A percentile compares a stretch with the other conserved stretches of the same genome.
These are phyloP conservation scores for Balaeniceps rex DNA, from an alignment of 2,113 vertebrate species.

Conservation along the genomic window DNA sequence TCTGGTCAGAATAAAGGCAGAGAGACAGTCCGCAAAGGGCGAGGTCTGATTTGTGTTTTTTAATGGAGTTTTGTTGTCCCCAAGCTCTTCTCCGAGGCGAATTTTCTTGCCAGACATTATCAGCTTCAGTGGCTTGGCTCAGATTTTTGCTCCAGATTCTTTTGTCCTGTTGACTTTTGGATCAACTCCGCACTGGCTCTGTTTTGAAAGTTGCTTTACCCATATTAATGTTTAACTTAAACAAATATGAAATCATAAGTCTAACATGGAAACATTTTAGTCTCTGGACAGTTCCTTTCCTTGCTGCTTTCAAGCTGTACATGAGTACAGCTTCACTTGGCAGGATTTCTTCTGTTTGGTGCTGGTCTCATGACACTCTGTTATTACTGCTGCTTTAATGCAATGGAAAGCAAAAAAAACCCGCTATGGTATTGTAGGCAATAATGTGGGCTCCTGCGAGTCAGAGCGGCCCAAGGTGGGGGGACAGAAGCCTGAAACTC, in stretches of 20 bases:
- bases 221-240: constrained; percentile 64
- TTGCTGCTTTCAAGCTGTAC: constrained; percentile 7
- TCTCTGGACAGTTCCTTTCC: constrained; percentile 29
- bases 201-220: constrained; percentile 46
- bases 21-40: constrained; percentile 1
- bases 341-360: not conserved
- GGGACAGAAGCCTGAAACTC: not conserved
- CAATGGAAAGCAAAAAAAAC: not conserved
- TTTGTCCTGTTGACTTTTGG: constrained; percentile 69
- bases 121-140: constrained; percentile 51
- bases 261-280: constrained; percentile 19
- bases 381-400: constrained; percentile 20
- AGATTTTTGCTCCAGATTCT: constrained; percentile 52
- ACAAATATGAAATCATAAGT: constrained; percentile 51
- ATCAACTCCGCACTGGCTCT: constrained; percentile 63
- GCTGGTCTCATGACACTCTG: not conserved
- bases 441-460: not conserved
- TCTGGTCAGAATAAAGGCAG: constrained; percentile 37
- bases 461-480: not conserved
- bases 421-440: not conserved
- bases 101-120: constrained; percentile 57
- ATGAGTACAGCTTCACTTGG: constrained; percentile 3
- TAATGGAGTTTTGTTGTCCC: constrained; percentile 15
- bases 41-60: not conserved
- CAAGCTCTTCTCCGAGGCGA: not conserved